A percentile compares a stretch with the other conserved stretches of the same genome.
phyloP scores from a whole-genome alignment of 2,888 invertebrate genomes.

The Priocnemis perturbator region DNA sequence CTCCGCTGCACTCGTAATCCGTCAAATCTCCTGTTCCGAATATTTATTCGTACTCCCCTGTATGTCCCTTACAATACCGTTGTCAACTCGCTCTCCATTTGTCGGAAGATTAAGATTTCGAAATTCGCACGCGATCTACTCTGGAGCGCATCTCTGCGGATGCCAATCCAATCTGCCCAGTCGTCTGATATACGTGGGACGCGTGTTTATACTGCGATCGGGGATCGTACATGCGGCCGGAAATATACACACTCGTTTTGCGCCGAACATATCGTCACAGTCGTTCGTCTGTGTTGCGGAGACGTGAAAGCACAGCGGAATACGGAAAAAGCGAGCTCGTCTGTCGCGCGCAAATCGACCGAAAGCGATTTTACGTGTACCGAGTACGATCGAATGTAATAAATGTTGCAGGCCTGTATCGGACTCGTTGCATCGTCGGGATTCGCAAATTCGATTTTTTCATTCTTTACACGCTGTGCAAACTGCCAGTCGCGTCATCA shows the following conservation, averaged over 20 bases:
- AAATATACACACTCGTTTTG: slow-evolving; percentile 14
- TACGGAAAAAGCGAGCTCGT: slow-evolving; percentile 11
- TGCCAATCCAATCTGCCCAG: no score
- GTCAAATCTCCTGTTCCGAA: neutral
- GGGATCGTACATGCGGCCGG: slow-evolving; percentile 7
- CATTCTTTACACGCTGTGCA: no score
- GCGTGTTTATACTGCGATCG: no score
- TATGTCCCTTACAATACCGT: neutral
- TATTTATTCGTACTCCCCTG: neutral
- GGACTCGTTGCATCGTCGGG: no score
- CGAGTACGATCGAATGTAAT: slow-evolving; percentile 25
- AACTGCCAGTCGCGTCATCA: no score
- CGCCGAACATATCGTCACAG: slow-evolving; percentile 20
- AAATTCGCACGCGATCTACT: neutral
- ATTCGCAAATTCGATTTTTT: no score
- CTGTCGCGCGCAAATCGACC: slow-evolving; percentile 24
- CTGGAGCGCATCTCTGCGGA: neutral
- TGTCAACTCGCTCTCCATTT: neutral
- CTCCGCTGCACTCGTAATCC: no score
- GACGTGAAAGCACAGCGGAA: slow-evolving; percentile 5
- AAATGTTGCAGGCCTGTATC: slow-evolving; percentile 23
- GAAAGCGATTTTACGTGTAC: slow-evolving; percentile 31
- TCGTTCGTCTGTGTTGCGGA: slow-evolving; percentile 4
- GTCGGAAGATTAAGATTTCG: neutral
- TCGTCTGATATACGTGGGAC: no score